Conservation (phyloP, 2,797 vertebrate species). For the Craterocephalus amniculus region DNA sequence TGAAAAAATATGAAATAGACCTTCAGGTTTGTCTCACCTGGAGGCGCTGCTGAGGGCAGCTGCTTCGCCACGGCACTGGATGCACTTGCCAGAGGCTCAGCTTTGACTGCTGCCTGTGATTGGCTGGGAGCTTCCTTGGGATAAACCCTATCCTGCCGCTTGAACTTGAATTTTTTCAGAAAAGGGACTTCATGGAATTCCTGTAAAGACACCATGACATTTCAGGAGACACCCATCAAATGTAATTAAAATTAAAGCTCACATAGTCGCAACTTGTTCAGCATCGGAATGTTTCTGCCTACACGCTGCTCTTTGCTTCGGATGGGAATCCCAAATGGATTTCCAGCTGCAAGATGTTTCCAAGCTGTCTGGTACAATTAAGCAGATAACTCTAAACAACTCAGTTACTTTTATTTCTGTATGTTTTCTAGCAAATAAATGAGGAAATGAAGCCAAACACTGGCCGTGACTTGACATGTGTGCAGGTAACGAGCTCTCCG, state of each 20-base stretch:
- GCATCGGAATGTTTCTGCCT: not conserved
- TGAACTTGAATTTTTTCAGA: constrained; percentile 96
- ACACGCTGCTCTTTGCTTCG: not conserved
- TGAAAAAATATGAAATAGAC: not conserved
- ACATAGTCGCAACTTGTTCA: not conserved
- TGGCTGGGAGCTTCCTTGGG: constrained; percentile 80
- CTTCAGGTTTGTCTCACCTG: constrained; percentile 78
- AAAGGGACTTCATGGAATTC: constrained; percentile 93
- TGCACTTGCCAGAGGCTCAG: constrained; percentile 57
- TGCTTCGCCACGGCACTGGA: constrained; percentile 56
- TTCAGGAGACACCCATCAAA: not conserved
- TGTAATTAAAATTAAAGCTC: not conserved
- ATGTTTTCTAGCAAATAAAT: too few relatives aligned
- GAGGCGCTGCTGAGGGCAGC: constrained; percentile 72
- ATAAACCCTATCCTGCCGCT: constrained; percentile 90
- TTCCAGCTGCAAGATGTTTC: not conserved
- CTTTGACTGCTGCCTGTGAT: constrained; percentile 33
- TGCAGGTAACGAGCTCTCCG: not conserved
- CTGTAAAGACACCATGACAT: constrained; percentile 68
- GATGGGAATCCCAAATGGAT: not conserved
- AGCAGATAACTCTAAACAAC: not conserved
- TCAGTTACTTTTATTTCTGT: too few relatives aligned
- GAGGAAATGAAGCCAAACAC: not conserved
- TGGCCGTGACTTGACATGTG: not conserved
- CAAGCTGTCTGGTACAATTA: not conserved